Evolutionary conservation across 2,888 invertebrate genomes (phyloP).

Genomic region (Quadriops clusia): DNA sequence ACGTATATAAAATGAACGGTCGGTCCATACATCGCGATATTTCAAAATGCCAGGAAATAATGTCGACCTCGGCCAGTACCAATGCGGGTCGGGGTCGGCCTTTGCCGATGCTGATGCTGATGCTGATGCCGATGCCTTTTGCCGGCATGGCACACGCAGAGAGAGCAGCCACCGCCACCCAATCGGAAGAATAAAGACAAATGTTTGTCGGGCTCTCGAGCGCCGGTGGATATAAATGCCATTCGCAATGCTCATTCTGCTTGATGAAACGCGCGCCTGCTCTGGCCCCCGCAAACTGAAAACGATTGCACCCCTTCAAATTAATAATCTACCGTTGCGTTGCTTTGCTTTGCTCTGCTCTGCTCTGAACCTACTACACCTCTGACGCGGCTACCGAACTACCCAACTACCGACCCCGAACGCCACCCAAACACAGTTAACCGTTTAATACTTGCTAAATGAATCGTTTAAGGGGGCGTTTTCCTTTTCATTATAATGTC

Average conservation of each 20-base stretch:
- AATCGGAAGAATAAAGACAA: constrained; percentile 42
- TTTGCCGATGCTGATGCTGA: too few relatives aligned
- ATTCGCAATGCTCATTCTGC: constrained; percentile 34
- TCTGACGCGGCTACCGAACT: too few relatives aligned
- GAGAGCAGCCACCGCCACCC: constrained; percentile 24
- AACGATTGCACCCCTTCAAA: constrained; percentile 10
- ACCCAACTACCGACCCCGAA: too few relatives aligned
- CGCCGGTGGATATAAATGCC: constrained; percentile 36
- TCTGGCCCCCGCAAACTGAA: constrained; percentile 13
- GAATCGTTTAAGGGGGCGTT: too few relatives aligned
- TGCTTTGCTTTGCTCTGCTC: constrained; percentile 4
- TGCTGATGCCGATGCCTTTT: constrained; percentile 14
- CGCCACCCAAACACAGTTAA: too few relatives aligned
- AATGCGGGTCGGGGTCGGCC: constrained; percentile 16
- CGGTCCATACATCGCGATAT: constrained; percentile 32
- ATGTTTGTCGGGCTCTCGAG: constrained; percentile 35
- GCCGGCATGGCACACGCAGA: constrained; percentile 10
- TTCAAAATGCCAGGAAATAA: constrained; percentile 33
- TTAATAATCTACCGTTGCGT: constrained; percentile 12
- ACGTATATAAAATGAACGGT: constrained; percentile 32
- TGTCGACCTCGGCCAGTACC: constrained; percentile 31
- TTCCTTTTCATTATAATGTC: too few relatives aligned
- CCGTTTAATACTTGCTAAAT: too few relatives aligned
- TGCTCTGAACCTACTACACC: too few relatives aligned
- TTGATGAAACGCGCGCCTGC: constrained; percentile 33